Percentiles rank a stretch among this genome's conserved stretches.
Evolutionary conservation across 2,797 vertebrate genomes (phyloP).

Genomic region (Brotula barbata): DNA sequence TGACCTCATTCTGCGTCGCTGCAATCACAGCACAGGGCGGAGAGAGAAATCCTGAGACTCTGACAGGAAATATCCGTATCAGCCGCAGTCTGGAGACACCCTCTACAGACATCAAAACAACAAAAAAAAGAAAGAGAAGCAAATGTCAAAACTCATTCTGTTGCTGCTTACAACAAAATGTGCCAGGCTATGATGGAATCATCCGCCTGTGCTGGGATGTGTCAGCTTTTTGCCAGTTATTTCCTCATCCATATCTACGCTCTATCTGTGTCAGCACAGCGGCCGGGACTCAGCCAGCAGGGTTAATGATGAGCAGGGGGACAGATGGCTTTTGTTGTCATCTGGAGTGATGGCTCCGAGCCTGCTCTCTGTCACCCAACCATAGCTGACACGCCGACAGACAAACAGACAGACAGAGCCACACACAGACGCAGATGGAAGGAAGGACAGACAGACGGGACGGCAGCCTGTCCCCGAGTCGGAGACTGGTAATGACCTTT

Average conservation of each 20-base stretch:
- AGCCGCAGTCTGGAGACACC: constrained; percentile 25
- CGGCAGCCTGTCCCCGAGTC: constrained; percentile 23
- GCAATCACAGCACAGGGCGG: constrained; percentile 11
- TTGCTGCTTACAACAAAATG: constrained; percentile 38
- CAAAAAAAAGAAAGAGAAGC: background rate
- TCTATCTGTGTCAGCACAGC: constrained; percentile 44
- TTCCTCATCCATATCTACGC: constrained; percentile 47
- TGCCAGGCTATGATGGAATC: constrained; percentile 40
- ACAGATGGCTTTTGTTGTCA: constrained; percentile 67
- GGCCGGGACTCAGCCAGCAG: constrained; percentile 49
- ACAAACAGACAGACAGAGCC: constrained; percentile 12
- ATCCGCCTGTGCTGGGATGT: constrained; percentile 27
- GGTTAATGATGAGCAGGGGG: constrained; percentile 65
- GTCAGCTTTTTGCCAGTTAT: constrained; percentile 42
- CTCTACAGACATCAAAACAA: constrained; percentile 22
- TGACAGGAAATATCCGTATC: constrained; percentile 44
- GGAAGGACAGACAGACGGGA: background rate
- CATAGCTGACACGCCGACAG: constrained; percentile 25
- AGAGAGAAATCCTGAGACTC: constrained; percentile 27
- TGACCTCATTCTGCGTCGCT: constrained; percentile 32
- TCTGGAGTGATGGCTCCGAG: constrained; percentile 59
- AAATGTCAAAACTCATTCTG: constrained; percentile 50
- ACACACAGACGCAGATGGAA: constrained; percentile 24
- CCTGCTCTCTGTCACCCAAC: constrained; percentile 50
- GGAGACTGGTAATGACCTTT: constrained; percentile 30